phyloP scores from a whole-genome alignment of 1,140 invertebrate species.

The Choristoneura fumiferana region DNA sequence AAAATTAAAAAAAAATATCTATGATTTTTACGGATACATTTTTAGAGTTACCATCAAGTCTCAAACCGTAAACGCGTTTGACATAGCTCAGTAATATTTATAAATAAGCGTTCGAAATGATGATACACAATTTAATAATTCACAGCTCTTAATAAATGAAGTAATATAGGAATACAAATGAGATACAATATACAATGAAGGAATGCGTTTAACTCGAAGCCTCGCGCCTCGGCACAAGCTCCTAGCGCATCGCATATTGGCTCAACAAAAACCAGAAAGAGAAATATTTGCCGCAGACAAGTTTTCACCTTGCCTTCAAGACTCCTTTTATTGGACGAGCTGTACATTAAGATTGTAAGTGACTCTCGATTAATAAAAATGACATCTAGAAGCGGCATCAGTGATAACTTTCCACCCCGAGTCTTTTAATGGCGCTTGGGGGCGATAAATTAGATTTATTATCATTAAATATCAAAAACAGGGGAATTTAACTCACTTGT shows the following conservation, averaged over 20 bases:
- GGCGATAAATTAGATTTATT: constrained; percentile 53
- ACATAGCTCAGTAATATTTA: too few relatives aligned
- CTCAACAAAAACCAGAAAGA: constrained; percentile 5
- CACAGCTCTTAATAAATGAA: constrained; percentile 5
- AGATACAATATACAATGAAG: constrained; percentile 15
- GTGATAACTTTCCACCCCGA: constrained; percentile 40
- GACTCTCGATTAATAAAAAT: constrained; percentile 35
- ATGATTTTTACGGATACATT: too few relatives aligned
- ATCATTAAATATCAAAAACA: constrained; percentile 8
- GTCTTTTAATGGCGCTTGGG: constrained; percentile 39
- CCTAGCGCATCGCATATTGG: neutral
- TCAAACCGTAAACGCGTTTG: too few relatives aligned
- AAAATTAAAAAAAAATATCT: too few relatives aligned
- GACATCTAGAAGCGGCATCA: constrained; percentile 35
- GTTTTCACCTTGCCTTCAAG: constrained; percentile 6
- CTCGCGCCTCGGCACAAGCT: neutral
- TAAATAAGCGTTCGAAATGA: too few relatives aligned
- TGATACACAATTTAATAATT: too few relatives aligned
- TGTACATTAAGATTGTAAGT: constrained; percentile 17
- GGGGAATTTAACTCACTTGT: neutral
- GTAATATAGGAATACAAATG: constrained; percentile 15
- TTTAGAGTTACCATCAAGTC: too few relatives aligned
- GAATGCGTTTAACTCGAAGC: constrained; percentile 9
- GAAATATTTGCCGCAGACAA: constrained; percentile 6
- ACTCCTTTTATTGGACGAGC: constrained; percentile 17